Evolutionary conservation across 2,113 vertebrate species (phyloP), one percentile per base, ranked within the genome.

Genomic region (Xiphophorus couchianus): DNA sequence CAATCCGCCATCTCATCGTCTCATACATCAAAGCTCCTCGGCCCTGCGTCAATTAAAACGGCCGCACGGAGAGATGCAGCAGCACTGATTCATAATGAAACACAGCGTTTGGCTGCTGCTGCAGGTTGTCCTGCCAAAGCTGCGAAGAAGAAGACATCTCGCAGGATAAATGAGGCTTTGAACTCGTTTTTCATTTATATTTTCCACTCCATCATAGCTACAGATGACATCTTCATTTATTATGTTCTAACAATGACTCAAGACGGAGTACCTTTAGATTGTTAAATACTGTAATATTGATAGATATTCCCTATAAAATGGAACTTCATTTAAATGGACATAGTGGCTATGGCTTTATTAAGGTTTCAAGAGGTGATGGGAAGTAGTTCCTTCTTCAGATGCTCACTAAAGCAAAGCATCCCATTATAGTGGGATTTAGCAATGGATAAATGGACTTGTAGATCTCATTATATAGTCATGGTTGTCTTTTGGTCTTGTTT

Each of bases 41-140:
- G 54, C 67, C 74, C 61, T 2, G 68, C 74, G 78, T 90, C 84
- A 88, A 89, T 86, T 85, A 84, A 84, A 87, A 73, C 54, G 31
- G 79, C 77, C 12, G 77, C 29, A 70, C 51, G 3, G 4, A 10
- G 81, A 78, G 73, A 78, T 74, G 33, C 75, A 15, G 44, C 67
- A 37, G 29, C 81, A 35, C 75, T 91, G 88, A 91, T 89, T 81
- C 84, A 86, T 90, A 85, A 91, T 90, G 63, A 81, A 89, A 86
- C 83, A 87, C 81, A 81, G 81, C 79, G 82, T 74, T 62, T 84
- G 88, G 84, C 74, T 44, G 1, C 77, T 9, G 77, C 72, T 48
- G 61, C 64, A 84, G 80, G 64, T 84, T 81, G 70, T 72, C 29
- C 66, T 71, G 81, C 82, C 87, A 82, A 77, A 66, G 77, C 63